Evolutionary conservation across 1,140 invertebrate genomes (phyloP).

Genomic region (Leucophenga varia): DNA sequence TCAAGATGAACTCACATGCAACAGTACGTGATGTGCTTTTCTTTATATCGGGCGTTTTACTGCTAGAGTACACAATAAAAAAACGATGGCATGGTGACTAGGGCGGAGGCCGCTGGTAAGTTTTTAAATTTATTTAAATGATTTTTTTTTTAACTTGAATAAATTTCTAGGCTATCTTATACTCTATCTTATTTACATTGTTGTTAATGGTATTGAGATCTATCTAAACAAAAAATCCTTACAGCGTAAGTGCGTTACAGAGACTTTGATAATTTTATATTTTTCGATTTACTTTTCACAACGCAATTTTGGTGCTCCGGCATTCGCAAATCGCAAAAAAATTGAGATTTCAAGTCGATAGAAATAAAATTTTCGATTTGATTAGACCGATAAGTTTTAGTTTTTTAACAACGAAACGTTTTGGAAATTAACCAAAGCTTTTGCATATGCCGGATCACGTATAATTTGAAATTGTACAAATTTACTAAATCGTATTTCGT

Average conservation of each 20-base stretch:
- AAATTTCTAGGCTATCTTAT: too few species aligned
- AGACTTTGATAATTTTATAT: too few species aligned
- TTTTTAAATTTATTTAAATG: not conserved
- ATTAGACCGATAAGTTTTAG: not conserved
- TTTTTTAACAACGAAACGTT: too few species aligned
- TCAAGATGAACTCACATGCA: constrained; percentile 13
- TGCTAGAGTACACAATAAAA: constrained; percentile 2
- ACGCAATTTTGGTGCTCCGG: not conserved
- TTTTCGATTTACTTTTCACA: not conserved
- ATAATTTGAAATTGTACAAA: too few species aligned
- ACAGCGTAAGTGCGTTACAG: too few species aligned
- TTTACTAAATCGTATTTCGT: too few species aligned
- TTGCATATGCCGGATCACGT: too few species aligned
- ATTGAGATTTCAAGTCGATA: not conserved
- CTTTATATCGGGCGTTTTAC: constrained; percentile 9
- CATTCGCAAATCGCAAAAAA: not conserved
- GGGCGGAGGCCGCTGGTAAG: constrained; percentile 1
- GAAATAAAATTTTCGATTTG: not conserved
- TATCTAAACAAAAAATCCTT: too few species aligned
- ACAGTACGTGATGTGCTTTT: constrained; percentile 17
- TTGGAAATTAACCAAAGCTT: too few species aligned
- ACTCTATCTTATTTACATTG: constrained; percentile 13
- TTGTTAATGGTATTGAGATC: too few species aligned
- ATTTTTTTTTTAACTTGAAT: not conserved
- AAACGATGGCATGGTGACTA: not conserved